Evolutionary conservation across 1,140 invertebrate genomes (phyloP), one percentile per base, ranked within the genome.

Genomic region (Euglossa dilemma): DNA sequence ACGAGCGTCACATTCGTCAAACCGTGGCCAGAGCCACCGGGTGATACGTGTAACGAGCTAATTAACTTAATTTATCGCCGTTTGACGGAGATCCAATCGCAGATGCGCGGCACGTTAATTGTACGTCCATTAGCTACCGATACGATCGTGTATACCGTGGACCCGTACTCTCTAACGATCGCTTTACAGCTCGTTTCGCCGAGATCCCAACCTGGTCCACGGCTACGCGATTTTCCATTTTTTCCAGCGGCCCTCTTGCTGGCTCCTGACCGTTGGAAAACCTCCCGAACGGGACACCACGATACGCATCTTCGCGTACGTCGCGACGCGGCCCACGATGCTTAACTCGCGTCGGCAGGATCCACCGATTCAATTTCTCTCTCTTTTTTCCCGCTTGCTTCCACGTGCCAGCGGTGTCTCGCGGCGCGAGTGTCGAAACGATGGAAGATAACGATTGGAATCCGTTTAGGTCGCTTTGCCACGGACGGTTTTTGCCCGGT

Each of bases 51-150:
- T 91, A 91, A 91, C 89, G 90, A 91, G 91, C 87, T 92, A 91
- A 92, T 92, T 92, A 91, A 92, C 86, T 91, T 91, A 91, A 93
- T 92, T 92, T 92, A 92, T 91, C 89, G 90, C 79, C 89, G 87
- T 87, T 92, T 90, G 85, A 87, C 91, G 87, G 74, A 76, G 87
- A 91, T 93, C 87, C 90, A 91, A 91, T 91, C 87, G 87, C 76
- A 92, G 90, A 92, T 91, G 88, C 83, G 85, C 84, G 86, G 84
- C 86, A 87, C 88, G 90, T 92, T 92, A 91, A 93, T 92, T 91
- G 86, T 87, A 86, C 85, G 82, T 91, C 88, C 91, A 92, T 92
- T 92, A 92, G 91, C 85, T 79, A 85, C 78, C 86, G 89, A 91
- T 90, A 91, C 83, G 85, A 91, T 91, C 90, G 89, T 89, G 87